phyloP scores from a whole-genome alignment of 2,888 invertebrate genomes.

The Netelia inedita region DNA sequence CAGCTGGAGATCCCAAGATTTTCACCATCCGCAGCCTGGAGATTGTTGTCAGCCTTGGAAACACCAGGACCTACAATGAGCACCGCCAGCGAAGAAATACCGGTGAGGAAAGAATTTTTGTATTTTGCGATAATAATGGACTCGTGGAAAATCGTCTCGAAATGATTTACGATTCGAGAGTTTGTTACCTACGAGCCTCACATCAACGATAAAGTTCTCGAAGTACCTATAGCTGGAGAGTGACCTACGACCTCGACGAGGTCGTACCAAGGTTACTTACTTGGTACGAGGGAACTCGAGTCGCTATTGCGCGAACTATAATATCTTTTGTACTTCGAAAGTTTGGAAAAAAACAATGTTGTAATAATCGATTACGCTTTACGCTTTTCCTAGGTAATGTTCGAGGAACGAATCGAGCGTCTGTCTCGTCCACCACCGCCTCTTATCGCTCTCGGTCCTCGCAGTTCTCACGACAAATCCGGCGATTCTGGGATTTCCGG shows the following conservation, averaged over 20 bases:
- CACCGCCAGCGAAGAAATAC: slow-evolving; percentile 82
- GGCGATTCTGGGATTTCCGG: slow-evolving; percentile 95
- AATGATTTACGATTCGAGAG: slow-evolving; percentile 59
- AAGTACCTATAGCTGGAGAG: background rate
- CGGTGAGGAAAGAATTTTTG: slow-evolving; percentile 71
- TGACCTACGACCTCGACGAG: background rate
- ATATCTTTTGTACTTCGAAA: too few species aligned
- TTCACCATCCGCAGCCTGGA: slow-evolving; percentile 94
- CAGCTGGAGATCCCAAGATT: slow-evolving; percentile 92
- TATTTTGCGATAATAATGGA: slow-evolving; percentile 23
- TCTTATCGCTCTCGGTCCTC: slow-evolving; percentile 85
- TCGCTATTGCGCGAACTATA: background rate
- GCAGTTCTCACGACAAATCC: slow-evolving; percentile 89
- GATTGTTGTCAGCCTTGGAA: slow-evolving; percentile 89
- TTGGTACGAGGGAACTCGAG: too few species aligned
- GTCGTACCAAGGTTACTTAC: slow-evolving; percentile 33
- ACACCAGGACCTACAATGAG: slow-evolving; percentile 83
- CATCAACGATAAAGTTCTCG: slow-evolving; percentile 37
- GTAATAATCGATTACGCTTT: background rate
- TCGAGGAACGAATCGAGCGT: slow-evolving; percentile 87
- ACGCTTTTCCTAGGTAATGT: slow-evolving; percentile 81
- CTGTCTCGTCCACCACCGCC: slow-evolving; percentile 86
- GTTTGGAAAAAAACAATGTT: background rate
- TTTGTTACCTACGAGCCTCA: background rate
- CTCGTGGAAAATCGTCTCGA: slow-evolving; percentile 23